phyloP scores from a whole-genome alignment of 2,797 vertebrate genomes.

The Oophaga sylvatica region DNA sequence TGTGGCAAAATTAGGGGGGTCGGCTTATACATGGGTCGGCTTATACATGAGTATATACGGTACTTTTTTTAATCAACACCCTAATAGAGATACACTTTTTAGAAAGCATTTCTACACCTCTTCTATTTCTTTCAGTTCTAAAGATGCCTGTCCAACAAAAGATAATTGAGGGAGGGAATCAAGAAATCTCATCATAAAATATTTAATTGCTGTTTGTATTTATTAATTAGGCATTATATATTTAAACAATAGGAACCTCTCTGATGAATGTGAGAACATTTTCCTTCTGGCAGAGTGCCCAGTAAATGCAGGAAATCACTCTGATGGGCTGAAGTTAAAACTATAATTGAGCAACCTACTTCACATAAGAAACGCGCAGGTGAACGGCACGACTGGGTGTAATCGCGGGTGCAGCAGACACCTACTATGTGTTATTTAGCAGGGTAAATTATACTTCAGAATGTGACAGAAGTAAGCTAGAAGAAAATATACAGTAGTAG shows the following conservation, averaged over 20 bases:
- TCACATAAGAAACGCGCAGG: neutral
- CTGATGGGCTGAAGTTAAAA: neutral
- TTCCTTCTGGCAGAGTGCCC: conserved; percentile 4
- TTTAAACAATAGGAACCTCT: neutral
- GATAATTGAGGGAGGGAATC: neutral
- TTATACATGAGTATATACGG: too few species aligned
- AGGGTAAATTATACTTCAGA: neutral
- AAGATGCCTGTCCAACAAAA: neutral
- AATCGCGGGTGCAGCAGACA: neutral
- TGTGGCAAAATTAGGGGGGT: too few species aligned
- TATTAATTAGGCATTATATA: neutral
- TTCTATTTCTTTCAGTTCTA: neutral
- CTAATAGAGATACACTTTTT: too few species aligned
- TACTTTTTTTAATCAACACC: too few species aligned
- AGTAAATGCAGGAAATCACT: neutral
- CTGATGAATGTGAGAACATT: neutral
- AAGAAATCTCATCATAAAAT: neutral
- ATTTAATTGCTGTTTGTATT: neutral
- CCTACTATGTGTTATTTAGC: neutral
- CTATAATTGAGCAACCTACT: neutral
- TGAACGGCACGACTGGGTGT: neutral
- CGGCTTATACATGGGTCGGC: too few species aligned
- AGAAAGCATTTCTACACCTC: too few species aligned
- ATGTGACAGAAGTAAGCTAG: neutral
- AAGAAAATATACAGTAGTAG: neutral